These are phyloP conservation scores for Sebastes ruberrimus DNA, from an alignment of 2,797 vertebrate genomes.

Conservation along the genomic window DNA sequence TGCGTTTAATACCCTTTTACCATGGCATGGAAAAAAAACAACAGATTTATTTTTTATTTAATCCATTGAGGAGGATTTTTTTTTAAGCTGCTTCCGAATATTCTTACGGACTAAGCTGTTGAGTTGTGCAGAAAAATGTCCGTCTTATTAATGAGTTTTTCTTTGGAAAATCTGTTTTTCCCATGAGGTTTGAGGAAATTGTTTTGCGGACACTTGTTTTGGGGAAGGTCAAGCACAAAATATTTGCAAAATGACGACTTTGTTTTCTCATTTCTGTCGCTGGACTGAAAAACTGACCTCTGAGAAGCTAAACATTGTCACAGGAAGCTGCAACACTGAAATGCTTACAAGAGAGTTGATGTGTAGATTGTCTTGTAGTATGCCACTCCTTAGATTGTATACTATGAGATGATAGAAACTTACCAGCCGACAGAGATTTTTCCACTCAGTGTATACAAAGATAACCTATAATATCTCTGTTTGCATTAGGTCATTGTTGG, in stretches of 20 bases:
- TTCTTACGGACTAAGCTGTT: conserved; percentile 49
- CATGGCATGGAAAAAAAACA: conserved; percentile 19
- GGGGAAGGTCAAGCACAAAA: conserved; percentile 23
- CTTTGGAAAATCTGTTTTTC: conserved; percentile 17
- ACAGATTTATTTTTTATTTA: conserved; percentile 61
- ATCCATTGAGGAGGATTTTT: conserved; percentile 66
- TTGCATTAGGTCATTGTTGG: neutral
- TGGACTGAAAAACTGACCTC: neutral
- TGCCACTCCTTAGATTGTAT: neutral
- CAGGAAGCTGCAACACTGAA: neutral
- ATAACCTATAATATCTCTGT: neutral
- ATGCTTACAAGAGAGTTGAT: neutral
- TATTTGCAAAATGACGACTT: neutral
- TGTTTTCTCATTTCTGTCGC: neutral
- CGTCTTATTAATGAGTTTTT: conserved; percentile 52
- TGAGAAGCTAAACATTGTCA: neutral
- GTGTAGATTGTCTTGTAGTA: too few species aligned
- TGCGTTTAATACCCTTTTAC: conserved; percentile 62
- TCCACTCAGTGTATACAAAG: neutral
- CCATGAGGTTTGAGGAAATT: conserved; percentile 6
- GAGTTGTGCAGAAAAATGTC: conserved; percentile 40
- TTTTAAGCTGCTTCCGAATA: conserved; percentile 63
- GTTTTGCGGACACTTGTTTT: conserved; percentile 16
- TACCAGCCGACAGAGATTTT: neutral
- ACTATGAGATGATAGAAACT: neutral